phyloP scores from a whole-genome alignment of 2,888 invertebrate species.

The Masnerella sp. region DNA sequence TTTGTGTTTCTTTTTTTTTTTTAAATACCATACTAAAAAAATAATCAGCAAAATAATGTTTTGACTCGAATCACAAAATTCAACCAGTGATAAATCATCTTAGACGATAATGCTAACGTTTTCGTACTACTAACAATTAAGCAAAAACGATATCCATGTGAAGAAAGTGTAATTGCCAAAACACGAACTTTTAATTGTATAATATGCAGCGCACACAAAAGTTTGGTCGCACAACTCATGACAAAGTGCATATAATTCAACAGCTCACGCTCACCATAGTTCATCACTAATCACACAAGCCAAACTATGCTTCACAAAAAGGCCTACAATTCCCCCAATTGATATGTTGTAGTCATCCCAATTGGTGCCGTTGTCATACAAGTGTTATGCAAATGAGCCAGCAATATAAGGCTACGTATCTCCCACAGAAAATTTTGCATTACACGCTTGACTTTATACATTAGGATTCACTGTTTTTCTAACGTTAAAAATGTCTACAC shows the following conservation, averaged over 20 bases:
- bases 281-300: conserved; percentile 10
- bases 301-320: conserved; percentile 22
- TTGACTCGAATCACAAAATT: no score
- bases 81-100: no score
- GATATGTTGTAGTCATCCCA: conserved; percentile 26
- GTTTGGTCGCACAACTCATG: conserved; percentile 2
- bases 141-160: conserved; percentile 21
- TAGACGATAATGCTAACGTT: background rate
- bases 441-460: background rate
- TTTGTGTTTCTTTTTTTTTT: no score
- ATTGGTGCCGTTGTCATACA: conserved; percentile 28
- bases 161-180: conserved; percentile 10
- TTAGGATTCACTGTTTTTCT: no score
- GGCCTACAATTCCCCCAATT: conserved; percentile 21
- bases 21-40: no score
- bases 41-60: no score
- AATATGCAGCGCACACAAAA: background rate
- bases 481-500: no score
- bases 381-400: conserved; percentile 22
- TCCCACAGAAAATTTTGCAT: background rate
- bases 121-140: background rate
- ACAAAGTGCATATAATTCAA: conserved; percentile 7
- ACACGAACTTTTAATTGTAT: conserved; percentile 4
- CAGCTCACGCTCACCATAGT: conserved; percentile 3
- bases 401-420: conserved; percentile 1